These are phyloP conservation scores for Dufourea novaeangliae DNA, from an alignment of 1,140 invertebrate genomes.

Conservation along the genomic window DNA sequence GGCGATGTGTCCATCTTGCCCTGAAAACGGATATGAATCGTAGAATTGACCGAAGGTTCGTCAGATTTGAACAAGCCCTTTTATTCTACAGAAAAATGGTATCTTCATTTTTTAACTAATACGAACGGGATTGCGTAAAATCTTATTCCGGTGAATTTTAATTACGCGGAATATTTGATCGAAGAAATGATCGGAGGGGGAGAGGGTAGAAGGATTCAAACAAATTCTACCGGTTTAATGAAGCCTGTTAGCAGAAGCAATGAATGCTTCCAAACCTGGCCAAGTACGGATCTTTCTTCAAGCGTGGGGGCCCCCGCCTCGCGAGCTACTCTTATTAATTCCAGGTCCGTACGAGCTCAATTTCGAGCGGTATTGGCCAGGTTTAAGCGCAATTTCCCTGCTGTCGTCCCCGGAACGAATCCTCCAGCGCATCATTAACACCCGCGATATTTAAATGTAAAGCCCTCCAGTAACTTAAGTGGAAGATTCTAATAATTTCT, in stretches of 20 bases:
- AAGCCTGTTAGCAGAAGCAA: constrained; percentile 44
- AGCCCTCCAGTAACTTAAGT: neutral
- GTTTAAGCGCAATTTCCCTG: neutral
- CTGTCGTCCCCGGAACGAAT: neutral
- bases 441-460: neutral
- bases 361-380: neutral
- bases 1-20: constrained; percentile 77
- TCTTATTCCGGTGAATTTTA: constrained; percentile 26
- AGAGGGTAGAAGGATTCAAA: constrained; percentile 18
- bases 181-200: too few relatives aligned
- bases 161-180: constrained; percentile 18
- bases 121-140: neutral
- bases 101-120: constrained; percentile 7
- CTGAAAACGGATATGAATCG: constrained; percentile 43
- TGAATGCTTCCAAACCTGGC: constrained; percentile 29
- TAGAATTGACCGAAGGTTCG: constrained; percentile 13
- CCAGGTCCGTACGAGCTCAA: neutral
- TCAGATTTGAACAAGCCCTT: neutral
- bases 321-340: constrained; percentile 45
- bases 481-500: constrained; percentile 25
- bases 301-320: constrained; percentile 5
- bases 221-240: constrained; percentile 55
- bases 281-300: constrained; percentile 47
- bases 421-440: neutral
- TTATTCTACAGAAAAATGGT: neutral